Base-by-base conservation (phyloP, 2,888 invertebrate species). In the Epsilonema sp. region DNA sequence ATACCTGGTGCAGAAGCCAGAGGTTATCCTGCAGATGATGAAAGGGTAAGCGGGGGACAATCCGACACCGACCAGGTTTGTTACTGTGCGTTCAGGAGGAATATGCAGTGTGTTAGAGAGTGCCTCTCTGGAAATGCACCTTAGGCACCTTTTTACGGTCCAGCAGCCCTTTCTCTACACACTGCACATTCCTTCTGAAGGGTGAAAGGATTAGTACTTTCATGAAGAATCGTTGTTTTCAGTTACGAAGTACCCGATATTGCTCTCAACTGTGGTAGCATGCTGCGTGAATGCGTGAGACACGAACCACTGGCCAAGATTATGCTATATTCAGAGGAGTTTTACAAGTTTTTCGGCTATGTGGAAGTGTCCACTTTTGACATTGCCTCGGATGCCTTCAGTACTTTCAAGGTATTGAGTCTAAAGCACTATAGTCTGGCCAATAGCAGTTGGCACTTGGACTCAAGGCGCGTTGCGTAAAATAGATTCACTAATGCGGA, bases 321-420 rank as follows among this genome's bases (percentile, higher is more conserved):
- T 58, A 86, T 99, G 80, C 76, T 99, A 60, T 80, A 87, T 72
- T 86, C 89, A 52, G 86, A 89, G 58, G 86, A 90, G 70, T 99
- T 99, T 76, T 97, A 90, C 71, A 87, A 92, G 74, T 97, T 99
- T 76, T 99, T 99, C 74, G 80, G 82, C 71, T 99, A 94, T 70
- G 94, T 99, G 63, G 97, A 99, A 75, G 87, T 94, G 58, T 92
- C 94, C 58, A 94, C 94, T 57, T 99, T 99, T 76, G 97, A 99
- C 76, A 94, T 99, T 67, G 97, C 97, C 67, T 94, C 94, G 57
- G 97, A 99, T 79, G 97, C 97, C 72, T 99, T 99, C 75, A 89
- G 94, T 68, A 97, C 97, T 58, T 97, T 99, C 76, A 99, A 99
- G 80, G 90, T 87, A 68, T 55, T 53, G n/a, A n/a, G n/a, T n/a